Conservation (phyloP, 1,140 invertebrate species). For the Megalonaias nervosa region DNA sequence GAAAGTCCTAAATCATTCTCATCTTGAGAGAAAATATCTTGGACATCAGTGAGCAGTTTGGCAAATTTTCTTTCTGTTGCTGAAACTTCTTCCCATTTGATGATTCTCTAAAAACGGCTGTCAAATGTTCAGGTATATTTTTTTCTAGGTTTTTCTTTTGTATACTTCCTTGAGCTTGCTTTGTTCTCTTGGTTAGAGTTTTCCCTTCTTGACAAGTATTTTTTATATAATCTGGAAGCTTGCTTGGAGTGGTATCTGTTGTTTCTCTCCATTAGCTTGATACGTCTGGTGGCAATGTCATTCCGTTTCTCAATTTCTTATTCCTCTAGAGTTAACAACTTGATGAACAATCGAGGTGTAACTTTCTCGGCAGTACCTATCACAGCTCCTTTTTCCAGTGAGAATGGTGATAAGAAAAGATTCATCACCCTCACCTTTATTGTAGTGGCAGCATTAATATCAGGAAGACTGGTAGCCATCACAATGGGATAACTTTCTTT, state of each 20-base stretch:
- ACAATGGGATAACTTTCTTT: not conserved
- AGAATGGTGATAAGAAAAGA: not conserved
- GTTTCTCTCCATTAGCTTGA: not conserved
- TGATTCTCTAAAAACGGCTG: not conserved
- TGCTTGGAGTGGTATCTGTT: not conserved
- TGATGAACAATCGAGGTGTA: no score
- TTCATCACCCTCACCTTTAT: constrained; percentile 8
- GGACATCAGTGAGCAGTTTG: constrained; percentile 2
- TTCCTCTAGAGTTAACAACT: no score
- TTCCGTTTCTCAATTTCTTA: no score
- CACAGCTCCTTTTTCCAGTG: not conserved
- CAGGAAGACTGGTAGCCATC: not conserved
- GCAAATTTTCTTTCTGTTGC: constrained; percentile 3
- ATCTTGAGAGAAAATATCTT: not conserved
- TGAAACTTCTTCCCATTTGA: not conserved
- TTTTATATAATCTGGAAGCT: not conserved
- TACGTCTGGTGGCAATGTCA: not conserved
- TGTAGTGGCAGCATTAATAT: not conserved
- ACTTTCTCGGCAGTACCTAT: not conserved
- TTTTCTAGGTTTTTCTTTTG: not conserved
- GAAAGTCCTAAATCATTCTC: no score
- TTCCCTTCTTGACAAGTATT: not conserved
- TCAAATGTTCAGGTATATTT: not conserved
- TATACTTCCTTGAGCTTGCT: not conserved
- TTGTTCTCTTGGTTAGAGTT: not conserved